These are phyloP conservation scores for Peromyscus polionotus DNA, from an alignment of 2,113 vertebrate genomes.

Conservation along the genomic window DNA sequence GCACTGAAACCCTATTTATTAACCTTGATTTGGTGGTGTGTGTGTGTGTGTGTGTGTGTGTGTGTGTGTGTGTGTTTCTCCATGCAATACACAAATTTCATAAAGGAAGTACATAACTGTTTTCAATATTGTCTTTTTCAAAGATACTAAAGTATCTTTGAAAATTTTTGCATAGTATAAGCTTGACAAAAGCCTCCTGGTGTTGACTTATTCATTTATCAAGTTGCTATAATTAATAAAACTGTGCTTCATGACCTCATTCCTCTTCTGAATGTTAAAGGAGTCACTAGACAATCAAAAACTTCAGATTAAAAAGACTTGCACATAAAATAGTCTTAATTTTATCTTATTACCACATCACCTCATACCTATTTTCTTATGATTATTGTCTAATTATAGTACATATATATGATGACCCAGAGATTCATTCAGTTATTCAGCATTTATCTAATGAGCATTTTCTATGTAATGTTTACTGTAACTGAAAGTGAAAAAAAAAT, in stretches of 20 bases:
- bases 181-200: not conserved
- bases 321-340: not conserved
- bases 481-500: slow-evolving; percentile 22
- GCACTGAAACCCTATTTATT: not conserved
- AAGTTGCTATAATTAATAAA: not conserved
- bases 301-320: not conserved
- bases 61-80: not conserved
- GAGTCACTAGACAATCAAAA: not conserved
- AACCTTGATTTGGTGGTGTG: not conserved
- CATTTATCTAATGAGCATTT: slow-evolving; percentile 44
- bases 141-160: not conserved
- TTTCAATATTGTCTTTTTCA: not conserved
- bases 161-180: not conserved
- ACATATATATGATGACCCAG: not conserved
- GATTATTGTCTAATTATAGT: not conserved
- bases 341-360: not conserved
- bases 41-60: not conserved
- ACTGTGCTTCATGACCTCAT: not conserved
- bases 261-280: not conserved
- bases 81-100: not conserved
- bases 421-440: not conserved
- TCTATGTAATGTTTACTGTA: not conserved
- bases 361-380: not conserved
- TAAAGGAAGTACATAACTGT: not conserved
- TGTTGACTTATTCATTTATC: not conserved